A percentile compares a stretch with the other conserved stretches of the same genome.
Conservation (phyloP, 2,797 vertebrate genomes). For the Premnoplex brunnescens region DNA sequence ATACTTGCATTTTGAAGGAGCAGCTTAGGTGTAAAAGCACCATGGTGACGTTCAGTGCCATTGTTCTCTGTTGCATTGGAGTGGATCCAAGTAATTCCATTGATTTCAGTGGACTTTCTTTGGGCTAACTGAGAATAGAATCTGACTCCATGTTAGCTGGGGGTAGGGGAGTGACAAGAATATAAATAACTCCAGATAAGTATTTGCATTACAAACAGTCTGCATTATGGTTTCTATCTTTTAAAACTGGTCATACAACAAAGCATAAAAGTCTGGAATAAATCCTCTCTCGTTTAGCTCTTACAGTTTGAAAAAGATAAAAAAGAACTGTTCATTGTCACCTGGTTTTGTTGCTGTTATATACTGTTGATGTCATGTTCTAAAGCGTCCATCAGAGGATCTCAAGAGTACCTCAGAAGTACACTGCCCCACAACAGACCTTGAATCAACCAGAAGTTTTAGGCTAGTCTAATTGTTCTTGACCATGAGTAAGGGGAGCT, state of each 20-base stretch:
- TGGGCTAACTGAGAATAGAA: slow-evolving; percentile 43
- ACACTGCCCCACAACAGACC: background rate
- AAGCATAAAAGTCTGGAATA: background rate
- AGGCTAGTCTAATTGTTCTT: background rate
- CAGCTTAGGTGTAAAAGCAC: slow-evolving; percentile 24
- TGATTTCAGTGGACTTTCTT: slow-evolving; percentile 49
- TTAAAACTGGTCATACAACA: background rate
- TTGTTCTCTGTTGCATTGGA: background rate
- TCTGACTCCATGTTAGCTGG: slow-evolving; percentile 27
- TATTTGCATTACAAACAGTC: slow-evolving; percentile 25
- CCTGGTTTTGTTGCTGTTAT: background rate
- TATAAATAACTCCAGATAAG: slow-evolving; percentile 36
- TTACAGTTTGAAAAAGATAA: background rate
- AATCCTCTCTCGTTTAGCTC: background rate
- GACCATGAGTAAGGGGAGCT: background rate
- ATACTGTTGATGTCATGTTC: background rate
- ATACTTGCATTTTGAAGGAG: background rate
- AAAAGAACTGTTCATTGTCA: background rate
- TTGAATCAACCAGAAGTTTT: background rate
- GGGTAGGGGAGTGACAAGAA: slow-evolving; percentile 10
- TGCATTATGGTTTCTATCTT: background rate
- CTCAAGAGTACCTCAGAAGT: background rate
- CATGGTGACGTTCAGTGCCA: background rate
- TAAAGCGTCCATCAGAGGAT: background rate
- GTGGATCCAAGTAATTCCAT: slow-evolving; percentile 34